Evolutionary conservation across 2,113 vertebrate genomes (phyloP), one percentile per base, ranked within the genome.

Genomic region (Pygoscelis antarcticus): DNA sequence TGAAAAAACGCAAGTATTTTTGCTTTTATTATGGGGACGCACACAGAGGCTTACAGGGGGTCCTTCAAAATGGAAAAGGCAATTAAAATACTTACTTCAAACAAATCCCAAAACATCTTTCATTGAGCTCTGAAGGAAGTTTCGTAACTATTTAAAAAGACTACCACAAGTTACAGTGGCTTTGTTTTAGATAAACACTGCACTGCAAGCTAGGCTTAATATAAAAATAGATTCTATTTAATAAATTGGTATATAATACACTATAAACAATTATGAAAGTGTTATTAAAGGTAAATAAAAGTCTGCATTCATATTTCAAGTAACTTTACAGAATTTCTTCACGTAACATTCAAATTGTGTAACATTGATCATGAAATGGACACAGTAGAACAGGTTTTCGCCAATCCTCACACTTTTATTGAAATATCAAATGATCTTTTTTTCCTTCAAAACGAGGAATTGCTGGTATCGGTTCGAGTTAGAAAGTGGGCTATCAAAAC

Each of bases 401-500:
- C 66, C 77, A 74, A 27, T 54, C 38, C 61, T 83, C 76, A 75
- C 20, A 22, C 68, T 93, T 97, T 75, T 83, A 90, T 69, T 83
- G 51, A 74, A 96, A 94, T 64, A 96, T 74, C 34, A 66, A 52
- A 17, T 27, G 46, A 81, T 72, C 46, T 70, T 42, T 92, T 84
- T 92, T 90, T 57, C 92, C 64, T 88, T 60, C 83, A 61, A 61
- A 88, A 36, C 3, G 1, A 78, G 57, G 60, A 87, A 92, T 29
- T 36, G 30, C 87, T 82, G 51, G 61, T 55, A 70, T 51, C 34
- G 90, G 54, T 95, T 97, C 65, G 90, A 87, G 75, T 94, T 85
- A 57, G 82, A 34, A 79, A 98, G 94, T 0, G 98, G 98, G 94
- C 98, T 99, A 93, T 98, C 98, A 87, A 99, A 99, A 79, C 97